phyloP scores from a whole-genome alignment of 1,140 invertebrate genomes.

The Cryptotermes secundus region DNA sequence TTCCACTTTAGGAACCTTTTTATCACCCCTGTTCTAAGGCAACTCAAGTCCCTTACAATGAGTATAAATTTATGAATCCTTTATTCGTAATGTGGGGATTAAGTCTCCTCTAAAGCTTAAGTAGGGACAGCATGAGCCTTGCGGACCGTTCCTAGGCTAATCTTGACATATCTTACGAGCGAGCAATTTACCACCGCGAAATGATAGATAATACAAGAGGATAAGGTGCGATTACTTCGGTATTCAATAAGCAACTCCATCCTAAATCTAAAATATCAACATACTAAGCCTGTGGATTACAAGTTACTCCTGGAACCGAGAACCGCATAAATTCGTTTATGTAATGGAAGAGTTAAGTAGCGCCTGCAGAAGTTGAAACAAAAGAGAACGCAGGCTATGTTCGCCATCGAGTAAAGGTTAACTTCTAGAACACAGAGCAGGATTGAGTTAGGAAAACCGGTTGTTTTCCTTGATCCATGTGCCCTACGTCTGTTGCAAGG shows the following conservation, averaged over 20 bases:
- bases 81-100: slow-evolving; percentile 13
- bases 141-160: not conserved
- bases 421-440: no score
- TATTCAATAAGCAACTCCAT: slow-evolving; percentile 11
- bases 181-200: not conserved
- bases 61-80: slow-evolving; percentile 20
- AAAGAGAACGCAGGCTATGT: not conserved
- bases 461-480: no score
- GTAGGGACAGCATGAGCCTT: not conserved
- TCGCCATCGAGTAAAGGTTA: not conserved
- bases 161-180: slow-evolving; percentile 7
- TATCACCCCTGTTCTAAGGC: not conserved
- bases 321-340: not conserved
- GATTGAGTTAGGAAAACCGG: no score
- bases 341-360: not conserved
- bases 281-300: not conserved
- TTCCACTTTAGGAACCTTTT: not conserved
- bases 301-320: not conserved
- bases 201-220: slow-evolving; percentile 19
- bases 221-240: slow-evolving; percentile 7
- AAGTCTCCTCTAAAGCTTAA: not conserved
- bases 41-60: not conserved
- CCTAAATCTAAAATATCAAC: slow-evolving; percentile 11
- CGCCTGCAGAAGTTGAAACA: not conserved
- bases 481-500: no score